A percentile compares a stretch with the other conserved stretches of the same genome.
Conservation (phyloP, 2,113 vertebrate species). For the Butorides virescens region DNA sequence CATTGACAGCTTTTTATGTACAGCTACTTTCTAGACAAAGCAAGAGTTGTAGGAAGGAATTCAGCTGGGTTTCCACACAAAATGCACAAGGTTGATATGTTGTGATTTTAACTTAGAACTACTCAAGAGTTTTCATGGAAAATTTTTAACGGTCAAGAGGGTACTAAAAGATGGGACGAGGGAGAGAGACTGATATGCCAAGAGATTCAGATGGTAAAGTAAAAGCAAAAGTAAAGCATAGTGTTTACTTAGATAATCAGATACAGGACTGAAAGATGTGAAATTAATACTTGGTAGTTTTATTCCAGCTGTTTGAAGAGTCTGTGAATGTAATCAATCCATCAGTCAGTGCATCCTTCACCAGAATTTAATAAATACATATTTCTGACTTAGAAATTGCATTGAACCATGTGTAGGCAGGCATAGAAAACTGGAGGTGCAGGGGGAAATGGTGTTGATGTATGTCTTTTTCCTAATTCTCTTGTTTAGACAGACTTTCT, state of each 20-base stretch:
- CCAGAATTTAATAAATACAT: neutral
- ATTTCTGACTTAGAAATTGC: neutral
- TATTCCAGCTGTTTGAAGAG: neutral
- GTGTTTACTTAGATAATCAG: neutral
- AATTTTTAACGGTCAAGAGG: neutral
- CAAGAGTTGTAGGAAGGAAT: neutral
- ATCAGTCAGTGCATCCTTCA: neutral
- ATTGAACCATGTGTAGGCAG: neutral
- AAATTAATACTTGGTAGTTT: neutral
- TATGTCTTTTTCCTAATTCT: neutral
- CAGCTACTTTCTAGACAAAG: neutral
- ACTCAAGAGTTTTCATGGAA: neutral
- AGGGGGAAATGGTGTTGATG: neutral
- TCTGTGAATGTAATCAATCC: neutral
- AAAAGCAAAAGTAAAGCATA: neutral
- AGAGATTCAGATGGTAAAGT: neutral
- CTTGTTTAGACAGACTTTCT: neutral
- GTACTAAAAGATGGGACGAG: neutral
- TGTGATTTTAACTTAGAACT: neutral
- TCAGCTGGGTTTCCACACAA: rapidly evolving
- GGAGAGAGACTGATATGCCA: neutral
- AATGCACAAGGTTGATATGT: neutral
- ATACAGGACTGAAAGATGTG: neutral
- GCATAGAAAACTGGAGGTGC: neutral
- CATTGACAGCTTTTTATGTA: neutral